A percentile compares a stretch with the other conserved stretches of the same genome.
Conservation (phyloP, 1,140 invertebrate genomes). For the Zaprionus nigranus region DNA sequence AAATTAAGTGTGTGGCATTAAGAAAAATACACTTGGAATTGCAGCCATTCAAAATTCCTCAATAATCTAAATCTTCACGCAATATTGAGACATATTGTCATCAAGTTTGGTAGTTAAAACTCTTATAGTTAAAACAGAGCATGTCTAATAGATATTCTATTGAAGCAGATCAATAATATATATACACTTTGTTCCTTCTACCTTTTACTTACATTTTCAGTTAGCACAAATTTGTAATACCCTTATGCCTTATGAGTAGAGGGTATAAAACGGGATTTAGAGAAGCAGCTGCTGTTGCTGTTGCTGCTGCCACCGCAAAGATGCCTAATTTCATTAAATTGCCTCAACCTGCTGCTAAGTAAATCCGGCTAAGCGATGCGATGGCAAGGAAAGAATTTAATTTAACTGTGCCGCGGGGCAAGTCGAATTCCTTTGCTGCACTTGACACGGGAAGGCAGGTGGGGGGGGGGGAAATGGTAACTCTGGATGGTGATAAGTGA, state of each 20-base stretch:
- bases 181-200: too few relatives aligned
- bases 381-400: constrained; percentile 66
- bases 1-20: too few relatives aligned
- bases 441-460: constrained; percentile 43
- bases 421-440: constrained; percentile 59
- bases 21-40: too few relatives aligned
- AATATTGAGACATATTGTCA: too few relatives aligned
- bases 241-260: too few relatives aligned
- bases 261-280: constrained; percentile 14
- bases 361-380: constrained; percentile 48
- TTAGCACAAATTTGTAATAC: not conserved
- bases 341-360: constrained; percentile 66
- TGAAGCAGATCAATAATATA: too few relatives aligned
- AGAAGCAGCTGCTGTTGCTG: constrained; percentile 37
- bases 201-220: too few relatives aligned
- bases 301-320: constrained; percentile 9
- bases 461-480: constrained; percentile 11
- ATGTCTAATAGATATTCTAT: too few relatives aligned
- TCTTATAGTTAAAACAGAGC: too few relatives aligned
- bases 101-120: too few relatives aligned
- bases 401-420: constrained; percentile 63
- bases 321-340: constrained; percentile 73
- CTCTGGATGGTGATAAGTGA: constrained; percentile 10
- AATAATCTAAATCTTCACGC: too few relatives aligned
- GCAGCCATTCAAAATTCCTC: too few relatives aligned